Conservation (phyloP, 2,113 vertebrate species). For the Burhinus oedicnemus region DNA sequence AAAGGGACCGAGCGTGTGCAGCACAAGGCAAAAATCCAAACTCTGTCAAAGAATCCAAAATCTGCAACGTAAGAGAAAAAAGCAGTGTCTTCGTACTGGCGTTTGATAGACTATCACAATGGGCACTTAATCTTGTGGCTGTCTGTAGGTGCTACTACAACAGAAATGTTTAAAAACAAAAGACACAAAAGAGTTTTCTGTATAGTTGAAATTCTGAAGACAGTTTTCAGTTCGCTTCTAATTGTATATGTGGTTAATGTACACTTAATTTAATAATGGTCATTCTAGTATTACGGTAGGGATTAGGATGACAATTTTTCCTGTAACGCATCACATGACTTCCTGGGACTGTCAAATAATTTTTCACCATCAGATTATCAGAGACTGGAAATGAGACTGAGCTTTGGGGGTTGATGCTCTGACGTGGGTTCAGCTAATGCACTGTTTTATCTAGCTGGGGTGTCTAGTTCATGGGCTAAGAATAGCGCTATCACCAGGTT, state of each 20-base stretch:
- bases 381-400: constrained; percentile 14
- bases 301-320: constrained; percentile 12
- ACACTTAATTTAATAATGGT: neutral
- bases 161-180: neutral
- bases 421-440: neutral
- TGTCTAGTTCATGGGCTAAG: neutral
- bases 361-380: neutral
- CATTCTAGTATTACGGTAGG: neutral
- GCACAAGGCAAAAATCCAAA: neutral
- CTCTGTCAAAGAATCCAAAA: neutral
- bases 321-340: neutral
- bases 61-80: neutral
- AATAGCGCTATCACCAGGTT: neutral
- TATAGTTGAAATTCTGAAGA: neutral
- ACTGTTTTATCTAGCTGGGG: neutral
- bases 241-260: neutral
- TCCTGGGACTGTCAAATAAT: constrained; percentile 2
- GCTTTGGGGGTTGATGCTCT: neutral
- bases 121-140: neutral
- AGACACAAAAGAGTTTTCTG: neutral
- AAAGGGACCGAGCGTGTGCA: neutral
- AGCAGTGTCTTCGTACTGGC: neutral
- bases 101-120: neutral
- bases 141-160: neutral
- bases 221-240: neutral